phyloP scores from a whole-genome alignment of 2,113 vertebrate genomes.

The Phaethornis superciliosus region DNA sequence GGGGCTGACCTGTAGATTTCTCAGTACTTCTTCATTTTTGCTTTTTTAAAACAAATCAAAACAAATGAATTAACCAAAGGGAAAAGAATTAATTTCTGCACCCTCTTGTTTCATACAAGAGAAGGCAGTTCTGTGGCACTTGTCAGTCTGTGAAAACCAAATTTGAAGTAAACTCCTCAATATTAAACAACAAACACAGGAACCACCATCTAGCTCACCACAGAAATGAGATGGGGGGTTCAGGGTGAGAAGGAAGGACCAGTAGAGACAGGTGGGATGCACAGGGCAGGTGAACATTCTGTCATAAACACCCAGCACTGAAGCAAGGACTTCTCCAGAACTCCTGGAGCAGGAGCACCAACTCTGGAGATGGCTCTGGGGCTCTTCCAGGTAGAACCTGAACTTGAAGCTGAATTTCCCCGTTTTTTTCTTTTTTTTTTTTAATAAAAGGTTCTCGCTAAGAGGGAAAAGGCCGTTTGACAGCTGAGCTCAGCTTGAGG shows the following conservation, averaged over 20 bases:
- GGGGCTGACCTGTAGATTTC: too few species aligned
- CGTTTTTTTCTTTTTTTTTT: too few species aligned
- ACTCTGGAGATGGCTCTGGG: neutral
- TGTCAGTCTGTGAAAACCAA: accelerated
- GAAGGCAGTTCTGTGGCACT: neutral
- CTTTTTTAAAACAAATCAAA: neutral
- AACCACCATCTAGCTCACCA: neutral
- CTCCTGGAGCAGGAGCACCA: accelerated
- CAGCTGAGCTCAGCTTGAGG: neutral
- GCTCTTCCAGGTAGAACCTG: neutral
- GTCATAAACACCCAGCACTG: accelerated
- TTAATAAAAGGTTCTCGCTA: too few species aligned
- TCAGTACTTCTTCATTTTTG: neutral
- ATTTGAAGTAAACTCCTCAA: neutral
- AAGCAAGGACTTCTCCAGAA: neutral
- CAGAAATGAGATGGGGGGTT: accelerated
- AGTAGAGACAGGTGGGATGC: neutral
- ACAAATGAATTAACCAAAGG: neutral
- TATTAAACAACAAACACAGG: accelerated
- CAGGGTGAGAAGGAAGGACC: neutral
- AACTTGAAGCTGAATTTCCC: accelerated
- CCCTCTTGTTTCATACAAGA: neutral
- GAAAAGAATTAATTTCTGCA: neutral
- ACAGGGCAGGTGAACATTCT: neutral
- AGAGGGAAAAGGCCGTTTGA: neutral